These are phyloP conservation scores for Lutraria lutraria DNA, from an alignment of 2,888 invertebrate species.

Conservation along the genomic window DNA sequence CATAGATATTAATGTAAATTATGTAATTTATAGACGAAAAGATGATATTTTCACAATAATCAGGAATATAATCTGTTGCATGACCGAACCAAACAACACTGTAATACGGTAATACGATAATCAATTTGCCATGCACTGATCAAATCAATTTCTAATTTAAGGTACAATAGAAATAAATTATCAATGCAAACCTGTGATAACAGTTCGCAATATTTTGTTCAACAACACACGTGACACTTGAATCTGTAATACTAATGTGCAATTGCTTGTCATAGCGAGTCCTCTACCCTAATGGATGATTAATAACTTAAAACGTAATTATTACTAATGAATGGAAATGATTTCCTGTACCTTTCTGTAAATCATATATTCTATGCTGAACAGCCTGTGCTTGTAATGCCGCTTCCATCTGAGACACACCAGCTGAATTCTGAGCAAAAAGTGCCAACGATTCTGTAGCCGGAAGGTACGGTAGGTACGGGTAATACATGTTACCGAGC, in stretches of 20 bases:
- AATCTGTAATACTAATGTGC: background rate
- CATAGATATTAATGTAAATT: too few species aligned
- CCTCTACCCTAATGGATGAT: background rate
- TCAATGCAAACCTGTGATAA: background rate
- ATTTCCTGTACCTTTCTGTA: slow-evolving; percentile 77
- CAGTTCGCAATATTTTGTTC: background rate
- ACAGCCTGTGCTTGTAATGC: slow-evolving; percentile 67
- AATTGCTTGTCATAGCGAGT: background rate
- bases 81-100: too few species aligned
- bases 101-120: background rate
- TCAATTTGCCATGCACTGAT: background rate
- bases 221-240: background rate
- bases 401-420: slow-evolving; percentile 65
- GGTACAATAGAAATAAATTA: background rate
- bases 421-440: slow-evolving; percentile 73
- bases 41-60: too few species aligned
- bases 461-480: slow-evolving; percentile 77
- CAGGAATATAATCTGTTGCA: too few species aligned
- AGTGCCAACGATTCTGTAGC: slow-evolving; percentile 78
- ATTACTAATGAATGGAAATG: background rate
- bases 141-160: background rate
- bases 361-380: slow-evolving; percentile 81
- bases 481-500: slow-evolving; percentile 75
- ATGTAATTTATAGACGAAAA: too few species aligned
- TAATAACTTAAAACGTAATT: background rate